Evolutionary conservation across 2,888 invertebrate species (phyloP), one percentile per base, ranked within the genome.

Genomic region (Chrysopilus asiliformis): DNA sequence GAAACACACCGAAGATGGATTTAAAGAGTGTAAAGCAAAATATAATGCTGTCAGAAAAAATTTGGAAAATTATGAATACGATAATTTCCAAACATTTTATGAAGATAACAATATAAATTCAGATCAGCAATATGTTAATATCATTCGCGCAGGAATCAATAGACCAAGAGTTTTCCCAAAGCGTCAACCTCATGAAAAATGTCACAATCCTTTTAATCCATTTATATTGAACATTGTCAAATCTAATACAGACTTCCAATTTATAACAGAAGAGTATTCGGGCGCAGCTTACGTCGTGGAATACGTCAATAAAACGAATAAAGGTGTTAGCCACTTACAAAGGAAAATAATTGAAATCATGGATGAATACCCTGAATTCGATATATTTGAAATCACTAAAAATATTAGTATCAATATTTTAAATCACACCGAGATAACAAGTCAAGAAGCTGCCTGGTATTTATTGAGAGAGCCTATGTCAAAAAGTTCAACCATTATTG

Each of bases 251-350:
- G 49, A 53, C 34, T 26, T 53, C 20, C 50, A 53, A 39, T 44
- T 54, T 28, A 49, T 55, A 3, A 18, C 33, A 10, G 55, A 55
- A 4, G 50, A 53, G 38, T 53, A 53, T 41, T 45, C 48, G 5
- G 55, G 53, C 38, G 52, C 53, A 1, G 39, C 45, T 10, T 56
- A 55, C 34, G 49, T 55, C 10, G 53, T 53, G 16, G 58, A 60
- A 31, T 58, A 55, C 36, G 48, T 58, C 2, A 60, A n/a, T n/a
- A n/a, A n/a, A n/a, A n/a, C n/a, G n/a, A n/a, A n/a, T n/a, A n/a
- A n/a, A n/a, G n/a, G n/a, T 60, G 43, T 55, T 16, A 56, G 57
- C 43, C 46, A 58, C 44, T 46, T 62, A 20, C 55, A 53, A 45
- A 28, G 52, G 8, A 10, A 52, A 45, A 49, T 60, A 19, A 48